These are phyloP conservation scores for Drosophila mulleri DNA, from an alignment of 2,888 invertebrate species.

Conservation along the genomic window DNA sequence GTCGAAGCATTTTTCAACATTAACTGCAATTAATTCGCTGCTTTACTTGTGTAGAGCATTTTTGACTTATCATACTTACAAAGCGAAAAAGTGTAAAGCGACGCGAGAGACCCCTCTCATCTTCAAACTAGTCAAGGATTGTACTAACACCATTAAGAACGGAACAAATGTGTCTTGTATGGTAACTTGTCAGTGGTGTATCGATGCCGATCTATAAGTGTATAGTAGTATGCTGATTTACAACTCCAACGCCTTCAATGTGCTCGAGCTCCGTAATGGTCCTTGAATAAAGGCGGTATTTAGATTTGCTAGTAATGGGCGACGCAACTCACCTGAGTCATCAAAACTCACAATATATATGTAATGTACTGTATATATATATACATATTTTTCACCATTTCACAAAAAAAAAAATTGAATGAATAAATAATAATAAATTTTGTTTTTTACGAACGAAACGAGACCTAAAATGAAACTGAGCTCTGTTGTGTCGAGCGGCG, in stretches of 20 bases:
- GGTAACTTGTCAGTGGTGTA: conserved; percentile 11
- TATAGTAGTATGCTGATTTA: neutral
- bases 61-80: neutral
- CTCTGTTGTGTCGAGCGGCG: neutral
- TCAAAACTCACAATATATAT: too few relatives aligned
- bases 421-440: neutral
- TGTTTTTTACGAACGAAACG: neutral
- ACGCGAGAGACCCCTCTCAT: neutral
- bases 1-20: neutral
- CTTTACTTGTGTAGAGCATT: neutral
- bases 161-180: neutral
- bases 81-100: too few relatives aligned
- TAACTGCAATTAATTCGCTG: neutral
- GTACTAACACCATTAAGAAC: neutral
- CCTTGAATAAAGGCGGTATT: neutral
- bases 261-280: conserved; percentile 16
- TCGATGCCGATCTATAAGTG: conserved; percentile 16
- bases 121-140: neutral
- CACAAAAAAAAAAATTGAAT: too few relatives aligned
- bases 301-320: too few relatives aligned
- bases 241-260: conserved; percentile 19
- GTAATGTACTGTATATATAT: too few relatives aligned
- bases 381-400: too few relatives aligned
- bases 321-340: conserved; percentile 6
- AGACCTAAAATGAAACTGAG: conserved; percentile 8